Evolutionary conservation across 35 echinoderm and acorn worm genomes (phyloP).

Genomic region (Patiria miniata): DNA sequence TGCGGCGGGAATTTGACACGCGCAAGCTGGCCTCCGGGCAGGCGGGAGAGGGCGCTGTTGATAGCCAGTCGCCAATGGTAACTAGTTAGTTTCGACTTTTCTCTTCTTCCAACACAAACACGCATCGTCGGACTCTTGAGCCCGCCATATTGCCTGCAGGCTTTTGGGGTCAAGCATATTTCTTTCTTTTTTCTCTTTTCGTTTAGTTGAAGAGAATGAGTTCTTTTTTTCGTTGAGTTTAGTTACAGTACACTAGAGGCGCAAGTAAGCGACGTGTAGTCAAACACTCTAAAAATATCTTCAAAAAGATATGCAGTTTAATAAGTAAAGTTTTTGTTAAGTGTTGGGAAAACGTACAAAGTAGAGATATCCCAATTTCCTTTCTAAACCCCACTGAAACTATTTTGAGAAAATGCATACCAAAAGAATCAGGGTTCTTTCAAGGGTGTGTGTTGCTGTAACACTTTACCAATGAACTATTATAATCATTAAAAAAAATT

Average conservation of each 20-base stretch:
- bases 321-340: too few species aligned
- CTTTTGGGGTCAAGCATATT: not conserved
- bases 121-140: constrained; percentile 28
- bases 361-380: too few species aligned
- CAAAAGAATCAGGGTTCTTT: too few species aligned
- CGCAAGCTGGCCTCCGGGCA: constrained; percentile 52
- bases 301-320: too few species aligned
- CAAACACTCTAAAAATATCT: too few species aligned
- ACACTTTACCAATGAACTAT: too few species aligned
- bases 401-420: too few species aligned
- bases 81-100: constrained; percentile 38
- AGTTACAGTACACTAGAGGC: not conserved
- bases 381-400: too few species aligned
- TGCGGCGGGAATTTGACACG: constrained; percentile 90
- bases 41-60: constrained; percentile 41
- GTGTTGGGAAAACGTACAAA: too few species aligned
- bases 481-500: too few species aligned
- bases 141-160: not conserved
- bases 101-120: not conserved
- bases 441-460: too few species aligned
- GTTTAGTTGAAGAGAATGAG: not conserved
- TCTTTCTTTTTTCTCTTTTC: not conserved
- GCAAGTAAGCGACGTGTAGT: not conserved
- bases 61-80: constrained; percentile 65
- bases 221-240: not conserved